Percentiles rank a stretch among this genome's conserved stretches.
Conservation (phyloP, 2,888 invertebrate species). For the Microplitis deprimator region DNA sequence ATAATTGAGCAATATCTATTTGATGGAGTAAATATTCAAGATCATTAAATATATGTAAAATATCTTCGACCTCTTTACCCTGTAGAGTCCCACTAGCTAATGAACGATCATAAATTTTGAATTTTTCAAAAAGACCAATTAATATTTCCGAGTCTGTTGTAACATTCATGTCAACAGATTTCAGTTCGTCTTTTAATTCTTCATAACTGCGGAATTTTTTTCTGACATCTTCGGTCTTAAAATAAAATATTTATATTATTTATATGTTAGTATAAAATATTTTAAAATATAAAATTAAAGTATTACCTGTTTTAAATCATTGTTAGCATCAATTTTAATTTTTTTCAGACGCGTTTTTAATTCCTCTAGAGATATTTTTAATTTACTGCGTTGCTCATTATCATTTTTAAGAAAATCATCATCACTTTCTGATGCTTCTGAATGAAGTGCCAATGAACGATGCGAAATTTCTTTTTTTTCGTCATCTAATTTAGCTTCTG, state of each 20-base stretch:
- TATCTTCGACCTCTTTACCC: constrained; percentile 63
- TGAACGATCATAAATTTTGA: constrained; percentile 64
- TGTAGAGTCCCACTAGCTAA: constrained; percentile 55
- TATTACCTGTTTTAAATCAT: constrained; percentile 47
- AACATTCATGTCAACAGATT: constrained; percentile 76
- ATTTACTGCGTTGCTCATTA: constrained; percentile 62
- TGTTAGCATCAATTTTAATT: constrained; percentile 58
- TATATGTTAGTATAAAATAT: background rate
- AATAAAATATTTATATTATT: background rate
- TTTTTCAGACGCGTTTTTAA: constrained; percentile 64
- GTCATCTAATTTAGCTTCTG: constrained; percentile 79
- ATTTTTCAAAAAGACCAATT: constrained; percentile 73
- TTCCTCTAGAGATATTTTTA: constrained; percentile 60
- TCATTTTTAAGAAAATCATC: constrained; percentile 63
- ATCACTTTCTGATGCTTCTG: constrained; percentile 55
- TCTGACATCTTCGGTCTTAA: constrained; percentile 62
- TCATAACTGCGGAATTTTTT: constrained; percentile 75
- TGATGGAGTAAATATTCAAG: constrained; percentile 84
- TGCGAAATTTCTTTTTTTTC: constrained; percentile 48
- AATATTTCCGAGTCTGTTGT: constrained; percentile 81
- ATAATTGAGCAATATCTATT: constrained; percentile 82
- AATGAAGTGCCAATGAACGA: constrained; percentile 61
- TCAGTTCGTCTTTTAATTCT: constrained; percentile 78
- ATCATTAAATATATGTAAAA: constrained; percentile 75
- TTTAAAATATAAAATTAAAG: constrained; percentile 6